Base-by-base conservation (phyloP, 1,140 invertebrate species). In the Drosophila elegans region DNA sequence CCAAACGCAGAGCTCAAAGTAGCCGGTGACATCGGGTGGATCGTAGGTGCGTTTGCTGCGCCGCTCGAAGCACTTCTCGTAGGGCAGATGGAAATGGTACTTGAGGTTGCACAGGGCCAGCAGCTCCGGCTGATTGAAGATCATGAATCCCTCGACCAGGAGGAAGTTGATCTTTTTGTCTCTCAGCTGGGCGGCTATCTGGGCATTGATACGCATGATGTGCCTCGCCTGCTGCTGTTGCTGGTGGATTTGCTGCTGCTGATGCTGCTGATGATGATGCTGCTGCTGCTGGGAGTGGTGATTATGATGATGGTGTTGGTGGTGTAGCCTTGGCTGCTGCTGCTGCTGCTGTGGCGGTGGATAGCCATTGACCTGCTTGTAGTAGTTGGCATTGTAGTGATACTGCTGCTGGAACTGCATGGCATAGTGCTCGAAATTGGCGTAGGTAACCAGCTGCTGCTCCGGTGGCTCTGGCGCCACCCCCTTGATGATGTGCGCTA, bases 1-100 rank as follows among this genome's bases (percentile, higher is more conserved):
- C 96, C 96, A 97, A 1, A 96, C 96, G 72, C 95, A 94, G 38
- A 93, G 92, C 13, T 97, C 96, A 91, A 97, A 97, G 93, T 97
- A 97, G 2, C 96, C 95, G 3, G 94, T 94, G 5, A 96, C 94
- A 93, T 97, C 96, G 5, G 96, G 96, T 13, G 96, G 96, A 63
- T 96, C 94, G 81, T 97, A 97, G 11, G 92, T 81, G 5, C 96
- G 93, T n/a, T 85, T 84, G 21, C 90, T 83, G 55, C 96, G 93
- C 49, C 96, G 93, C 62, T 93, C 82, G 75, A 91, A 92, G 78
- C 96, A 97, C 72, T 94, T 94, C 21, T 95, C 95, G 90, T 94
- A 95, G 21, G 94, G 94, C 74, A 97, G 82, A 16, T 95, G 94
- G 41, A 97, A 93, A 79, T 96, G 97, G 92, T 96, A 97, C 76